Base-by-base conservation (phyloP, 1,140 invertebrate species). In the Pachypsylla venusta region DNA sequence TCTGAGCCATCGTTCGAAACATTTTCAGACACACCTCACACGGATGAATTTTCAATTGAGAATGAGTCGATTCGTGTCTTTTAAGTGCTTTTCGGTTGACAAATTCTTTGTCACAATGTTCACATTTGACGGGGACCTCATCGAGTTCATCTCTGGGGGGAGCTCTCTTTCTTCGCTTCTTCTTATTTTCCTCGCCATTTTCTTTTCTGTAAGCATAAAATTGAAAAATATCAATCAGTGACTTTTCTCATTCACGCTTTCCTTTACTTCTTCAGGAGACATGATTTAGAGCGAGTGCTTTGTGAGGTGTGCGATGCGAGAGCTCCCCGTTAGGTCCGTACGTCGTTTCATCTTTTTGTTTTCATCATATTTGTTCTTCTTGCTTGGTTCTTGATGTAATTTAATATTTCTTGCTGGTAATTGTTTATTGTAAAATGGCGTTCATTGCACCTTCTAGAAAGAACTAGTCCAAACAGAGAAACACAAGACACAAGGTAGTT, bases 41-140 rank as follows among this genome's bases (percentile, higher is more conserved):
- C 42, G 30, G 56, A 54, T 60, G 53, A 19, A 56, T 60, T 20
- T 60, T 62, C 19, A 60, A 48, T 19, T 39, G 28, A 12, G 42
- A 25, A 14, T 60, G 54, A 7, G 55, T 25, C 22, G 59, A 56
- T 58, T 62, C 56, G 56, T 62, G 61, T 24, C 56, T 56, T 53
- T 54, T 62, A 16, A 59, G 48, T 13, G 57, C 40, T 4, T 54
- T 53, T 40, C 53, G 53, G n/a, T 56, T 61, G 13, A 25, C 39
- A 27, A 61, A 61, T 2, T 56, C 57, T 27, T 61, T 53, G 25
- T 54, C 57, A 54, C 60, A 61, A 39, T 58, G 56, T 7, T 27
- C 56, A n/a, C 60, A 61, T 13, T 58, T 61, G 40, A 61, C 57
- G 20, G 53, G 48, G 7, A n/a, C 42, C 16, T 5, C 42, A 19